Evolutionary conservation across 2,113 vertebrate genomes (phyloP).

Genomic region (Thunnus maccoyii): DNA sequence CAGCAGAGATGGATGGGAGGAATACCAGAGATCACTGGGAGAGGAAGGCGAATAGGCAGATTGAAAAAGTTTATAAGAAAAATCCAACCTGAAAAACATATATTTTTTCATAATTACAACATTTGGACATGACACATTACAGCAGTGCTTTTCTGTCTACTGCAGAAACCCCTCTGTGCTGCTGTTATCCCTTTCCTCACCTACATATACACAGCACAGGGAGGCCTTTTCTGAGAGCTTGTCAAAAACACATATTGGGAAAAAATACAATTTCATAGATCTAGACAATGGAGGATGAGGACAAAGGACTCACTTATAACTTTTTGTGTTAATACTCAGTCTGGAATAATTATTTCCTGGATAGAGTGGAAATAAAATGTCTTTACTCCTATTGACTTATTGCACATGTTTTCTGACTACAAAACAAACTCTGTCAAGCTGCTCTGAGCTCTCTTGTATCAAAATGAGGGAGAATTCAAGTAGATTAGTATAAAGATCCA

Average conservation of each 20-base stretch:
- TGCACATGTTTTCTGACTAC: neutral
- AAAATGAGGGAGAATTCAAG: neutral
- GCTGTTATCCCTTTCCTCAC: constrained; percentile 29
- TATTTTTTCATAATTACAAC: constrained; percentile 13
- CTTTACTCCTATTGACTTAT: neutral
- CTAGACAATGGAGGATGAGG: neutral
- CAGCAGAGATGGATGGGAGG: constrained; percentile 54
- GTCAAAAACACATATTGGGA: constrained; percentile 31
- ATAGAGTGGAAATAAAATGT: neutral
- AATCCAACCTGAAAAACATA: neutral
- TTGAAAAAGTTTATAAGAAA: neutral
- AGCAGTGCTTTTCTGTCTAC: neutral
- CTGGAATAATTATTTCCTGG: constrained; percentile 14
- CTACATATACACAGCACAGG: constrained; percentile 35
- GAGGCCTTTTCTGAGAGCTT: constrained; percentile 24
- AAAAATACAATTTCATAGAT: constrained; percentile 12
- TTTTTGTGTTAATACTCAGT: constrained; percentile 1
- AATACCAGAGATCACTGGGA: constrained; percentile 22
- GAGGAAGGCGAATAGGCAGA: constrained; percentile 18
- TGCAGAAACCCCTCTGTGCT: neutral
- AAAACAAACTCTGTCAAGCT: neutral
- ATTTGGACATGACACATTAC: neutral
- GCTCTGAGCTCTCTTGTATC: neutral
- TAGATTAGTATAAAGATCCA: neutral
- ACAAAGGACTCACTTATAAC: neutral